These are phyloP conservation scores for Esperia sulphurella DNA, from an alignment of 2,888 invertebrate genomes.

Conservation along the genomic window DNA sequence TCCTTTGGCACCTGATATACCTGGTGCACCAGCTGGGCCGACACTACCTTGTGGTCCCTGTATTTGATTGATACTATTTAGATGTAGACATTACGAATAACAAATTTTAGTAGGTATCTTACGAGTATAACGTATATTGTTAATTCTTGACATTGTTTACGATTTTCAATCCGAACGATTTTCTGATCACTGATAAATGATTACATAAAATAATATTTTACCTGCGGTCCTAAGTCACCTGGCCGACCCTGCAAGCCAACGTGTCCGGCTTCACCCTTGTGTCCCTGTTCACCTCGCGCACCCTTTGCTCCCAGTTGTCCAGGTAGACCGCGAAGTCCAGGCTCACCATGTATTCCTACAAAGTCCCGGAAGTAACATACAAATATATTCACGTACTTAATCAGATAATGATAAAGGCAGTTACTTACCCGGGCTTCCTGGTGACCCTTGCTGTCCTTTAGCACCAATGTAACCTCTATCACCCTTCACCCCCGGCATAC, in stretches of 20 bases:
- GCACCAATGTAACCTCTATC: slow-evolving; percentile 84
- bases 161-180: no score
- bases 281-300: slow-evolving; percentile 85
- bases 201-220: no score
- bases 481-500: slow-evolving; percentile 85
- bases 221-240: slow-evolving; percentile 85
- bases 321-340: slow-evolving; percentile 80
- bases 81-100: no score
- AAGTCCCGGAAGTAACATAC: no score
- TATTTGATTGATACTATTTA: background rate
- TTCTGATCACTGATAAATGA: no score
- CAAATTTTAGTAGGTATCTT: no score
- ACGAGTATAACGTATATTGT: no score
- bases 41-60: slow-evolving; percentile 86
- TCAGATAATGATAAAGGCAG: background rate
- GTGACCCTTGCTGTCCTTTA: slow-evolving; percentile 86
- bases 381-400: background rate
- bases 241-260: slow-evolving; percentile 88
- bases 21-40: slow-evolving; percentile 84
- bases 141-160: no score
- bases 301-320: slow-evolving; percentile 86
- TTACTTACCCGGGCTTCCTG: slow-evolving; percentile 76
- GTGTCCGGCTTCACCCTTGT: slow-evolving; percentile 86
- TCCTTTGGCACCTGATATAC: slow-evolving; percentile 85
- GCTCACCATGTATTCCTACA: slow-evolving; percentile 81